Percentiles rank a stretch among this genome's conserved stretches.
These are phyloP conservation scores for Anagrus nilaparvatae DNA, from an alignment of 1,140 invertebrate genomes.

Conservation along the genomic window DNA sequence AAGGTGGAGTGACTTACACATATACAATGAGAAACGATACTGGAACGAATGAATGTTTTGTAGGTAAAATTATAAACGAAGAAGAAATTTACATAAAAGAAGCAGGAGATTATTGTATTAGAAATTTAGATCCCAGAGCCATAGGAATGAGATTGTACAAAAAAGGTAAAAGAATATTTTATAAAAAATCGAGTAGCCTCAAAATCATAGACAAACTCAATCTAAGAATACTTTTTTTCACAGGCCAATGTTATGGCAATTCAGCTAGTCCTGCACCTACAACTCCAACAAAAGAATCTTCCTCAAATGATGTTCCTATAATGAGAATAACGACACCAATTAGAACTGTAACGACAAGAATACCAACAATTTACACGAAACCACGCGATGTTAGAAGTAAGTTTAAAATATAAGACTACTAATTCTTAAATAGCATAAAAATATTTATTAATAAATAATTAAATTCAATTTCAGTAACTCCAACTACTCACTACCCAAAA, in stretches of 20 bases:
- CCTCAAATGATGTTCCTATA: constrained; percentile 20
- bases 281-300: constrained; percentile 29
- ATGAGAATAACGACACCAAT: constrained; percentile 27
- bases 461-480: constrained; percentile 2
- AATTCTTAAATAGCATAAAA: no score
- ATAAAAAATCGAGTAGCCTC: no score
- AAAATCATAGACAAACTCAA: no score
- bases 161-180: constrained; percentile 45
- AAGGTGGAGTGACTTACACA: constrained; percentile 56
- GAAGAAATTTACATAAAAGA: constrained; percentile 59
- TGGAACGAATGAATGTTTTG: constrained; percentile 60
- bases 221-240: constrained; percentile 6
- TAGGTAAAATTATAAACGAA: constrained; percentile 53
- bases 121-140: constrained; percentile 49
- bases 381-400: constrained; percentile 1
- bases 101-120: constrained; percentile 57
- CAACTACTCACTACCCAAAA: constrained; percentile 6
- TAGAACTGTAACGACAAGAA: constrained; percentile 1
- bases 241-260: constrained; percentile 40
- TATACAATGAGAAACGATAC: constrained; percentile 58
- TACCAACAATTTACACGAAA: constrained; percentile 1
- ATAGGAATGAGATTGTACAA: constrained; percentile 57
- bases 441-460: background rate
- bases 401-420: no score
- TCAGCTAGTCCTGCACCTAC: constrained; percentile 39